Percentiles rank a stretch among this genome's conserved stretches.
Conservation (phyloP, 2,888 invertebrate genomes). For the Eristalinus sepulchralis region DNA sequence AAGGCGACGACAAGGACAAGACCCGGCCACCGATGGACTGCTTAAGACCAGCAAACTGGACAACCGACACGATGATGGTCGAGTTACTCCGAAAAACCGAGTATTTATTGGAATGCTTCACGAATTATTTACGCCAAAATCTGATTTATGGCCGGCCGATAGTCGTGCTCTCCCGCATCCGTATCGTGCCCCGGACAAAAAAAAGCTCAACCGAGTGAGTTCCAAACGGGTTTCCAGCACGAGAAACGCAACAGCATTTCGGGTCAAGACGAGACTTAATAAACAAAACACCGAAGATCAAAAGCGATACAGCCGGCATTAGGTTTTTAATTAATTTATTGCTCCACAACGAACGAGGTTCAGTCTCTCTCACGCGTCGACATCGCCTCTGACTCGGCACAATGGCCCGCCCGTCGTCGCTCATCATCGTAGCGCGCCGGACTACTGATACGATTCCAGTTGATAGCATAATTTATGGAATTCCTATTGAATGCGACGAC, state of each 20-base stretch:
- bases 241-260: not conserved
- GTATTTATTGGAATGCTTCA: slow-evolving; percentile 57
- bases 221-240: slow-evolving; percentile 13
- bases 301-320: slow-evolving; percentile 51
- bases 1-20: not conserved
- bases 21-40: no score
- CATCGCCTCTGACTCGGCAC: slow-evolving; percentile 24
- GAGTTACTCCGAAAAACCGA: slow-evolving; percentile 57
- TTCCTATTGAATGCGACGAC: slow-evolving; percentile 36
- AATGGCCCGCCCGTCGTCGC: slow-evolving; percentile 7
- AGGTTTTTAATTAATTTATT: slow-evolving; percentile 67
- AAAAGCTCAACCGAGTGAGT: not conserved
- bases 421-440: not conserved
- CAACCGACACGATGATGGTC: not conserved
- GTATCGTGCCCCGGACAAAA: not conserved
- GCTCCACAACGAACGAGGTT: slow-evolving; percentile 39
- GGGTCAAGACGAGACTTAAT: slow-evolving; percentile 2
- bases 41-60: not conserved
- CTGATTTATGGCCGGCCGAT: slow-evolving; percentile 57
- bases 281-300: slow-evolving; percentile 51
- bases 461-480: slow-evolving; percentile 65
- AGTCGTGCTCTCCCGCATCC: slow-evolving; percentile 2
- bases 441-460: slow-evolving; percentile 49
- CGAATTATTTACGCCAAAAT: slow-evolving; percentile 66
- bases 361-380: slow-evolving; percentile 16